phyloP scores from a whole-genome alignment of 2,113 vertebrate genomes.

The Platichthys stellatus region DNA sequence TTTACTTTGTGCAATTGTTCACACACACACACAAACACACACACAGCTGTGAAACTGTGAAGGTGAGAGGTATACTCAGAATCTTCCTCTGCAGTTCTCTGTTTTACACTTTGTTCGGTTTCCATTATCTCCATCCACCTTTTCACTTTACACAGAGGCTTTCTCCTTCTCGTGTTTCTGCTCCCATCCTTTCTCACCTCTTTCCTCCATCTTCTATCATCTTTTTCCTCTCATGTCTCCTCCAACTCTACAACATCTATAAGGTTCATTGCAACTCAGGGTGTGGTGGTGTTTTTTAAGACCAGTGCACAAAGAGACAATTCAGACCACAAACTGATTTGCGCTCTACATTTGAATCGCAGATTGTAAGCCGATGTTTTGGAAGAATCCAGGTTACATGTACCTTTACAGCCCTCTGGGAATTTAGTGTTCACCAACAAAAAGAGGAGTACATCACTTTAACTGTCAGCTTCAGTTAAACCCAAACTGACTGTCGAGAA shows the following conservation, averaged over 20 bases:
- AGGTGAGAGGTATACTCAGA: slow-evolving; percentile 60
- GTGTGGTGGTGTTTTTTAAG: slow-evolving; percentile 22
- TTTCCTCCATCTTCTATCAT: slow-evolving; percentile 44
- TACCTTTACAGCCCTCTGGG: background rate
- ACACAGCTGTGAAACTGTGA: slow-evolving; percentile 59
- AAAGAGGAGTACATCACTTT: slow-evolving; percentile 1
- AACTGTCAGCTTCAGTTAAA: background rate
- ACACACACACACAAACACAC: slow-evolving; percentile 38
- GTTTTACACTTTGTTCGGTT: slow-evolving; percentile 61
- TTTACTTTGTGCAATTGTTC: slow-evolving; percentile 36
- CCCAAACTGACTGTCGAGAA: background rate
- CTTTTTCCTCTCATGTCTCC: slow-evolving; percentile 38
- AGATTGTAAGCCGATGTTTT: background rate
- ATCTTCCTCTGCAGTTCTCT: slow-evolving; percentile 66
- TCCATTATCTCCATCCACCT: slow-evolving; percentile 48
- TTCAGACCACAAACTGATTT: background rate
- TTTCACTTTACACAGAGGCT: slow-evolving; percentile 45
- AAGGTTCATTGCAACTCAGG: slow-evolving; percentile 52
- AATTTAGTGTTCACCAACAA: background rate
- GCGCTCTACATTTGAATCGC: slow-evolving; percentile 7
- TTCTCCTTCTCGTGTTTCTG: slow-evolving; percentile 33
- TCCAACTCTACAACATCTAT: slow-evolving; percentile 47
- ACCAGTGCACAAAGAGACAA: background rate
- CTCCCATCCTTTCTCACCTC: slow-evolving; percentile 51
- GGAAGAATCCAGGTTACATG: background rate